Conservation (phyloP, 2,797 vertebrate genomes). For the Spinus olivaceus region DNA sequence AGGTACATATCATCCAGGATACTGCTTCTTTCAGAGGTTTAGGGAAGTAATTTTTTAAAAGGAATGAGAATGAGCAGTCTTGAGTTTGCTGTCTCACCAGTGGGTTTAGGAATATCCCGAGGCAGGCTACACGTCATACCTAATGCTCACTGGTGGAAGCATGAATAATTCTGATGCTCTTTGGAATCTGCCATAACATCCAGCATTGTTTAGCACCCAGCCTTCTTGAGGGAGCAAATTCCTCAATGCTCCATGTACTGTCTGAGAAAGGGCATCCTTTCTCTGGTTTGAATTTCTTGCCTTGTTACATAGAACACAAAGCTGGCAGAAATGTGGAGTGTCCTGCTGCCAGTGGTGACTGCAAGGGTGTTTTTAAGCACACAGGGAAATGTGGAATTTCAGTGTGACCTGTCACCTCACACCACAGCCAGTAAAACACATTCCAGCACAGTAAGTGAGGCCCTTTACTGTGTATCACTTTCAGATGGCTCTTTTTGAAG, state of each 20-base stretch:
- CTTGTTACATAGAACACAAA: rapidly evolving
- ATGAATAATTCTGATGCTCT: neutral
- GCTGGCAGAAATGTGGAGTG: rapidly evolving
- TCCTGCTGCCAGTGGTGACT: neutral
- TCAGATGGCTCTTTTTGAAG: neutral
- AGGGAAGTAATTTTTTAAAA: neutral
- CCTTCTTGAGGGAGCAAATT: neutral
- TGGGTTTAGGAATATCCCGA: neutral
- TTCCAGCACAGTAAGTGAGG: neutral
- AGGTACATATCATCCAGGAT: neutral
- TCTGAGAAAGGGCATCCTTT: neutral
- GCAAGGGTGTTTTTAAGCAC: too few species aligned
- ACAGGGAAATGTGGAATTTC: neutral
- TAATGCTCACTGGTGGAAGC: neutral
- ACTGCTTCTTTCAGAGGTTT: neutral
- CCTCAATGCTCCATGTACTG: neutral
- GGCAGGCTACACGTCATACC: neutral
- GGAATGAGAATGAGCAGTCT: neutral
- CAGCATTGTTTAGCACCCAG: neutral
- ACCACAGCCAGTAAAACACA: neutral
- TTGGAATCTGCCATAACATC: neutral
- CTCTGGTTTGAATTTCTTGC: neutral
- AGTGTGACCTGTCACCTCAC: rapidly evolving
- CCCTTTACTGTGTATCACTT: neutral
- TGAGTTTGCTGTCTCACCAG: neutral